Conservation (phyloP, 2,797 vertebrate species). For the Sorex maritimensis region DNA sequence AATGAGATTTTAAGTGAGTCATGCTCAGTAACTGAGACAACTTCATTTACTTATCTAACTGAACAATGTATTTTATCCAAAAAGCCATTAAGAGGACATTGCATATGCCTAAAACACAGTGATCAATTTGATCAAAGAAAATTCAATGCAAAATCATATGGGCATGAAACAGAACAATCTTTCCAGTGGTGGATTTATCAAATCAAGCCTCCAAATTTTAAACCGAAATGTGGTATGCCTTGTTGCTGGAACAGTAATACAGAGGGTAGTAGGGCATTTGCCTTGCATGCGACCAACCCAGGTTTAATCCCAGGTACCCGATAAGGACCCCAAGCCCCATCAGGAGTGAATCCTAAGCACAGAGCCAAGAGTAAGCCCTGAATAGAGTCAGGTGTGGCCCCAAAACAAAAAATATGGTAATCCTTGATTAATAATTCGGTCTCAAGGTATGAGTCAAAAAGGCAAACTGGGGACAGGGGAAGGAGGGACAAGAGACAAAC, state of each 20-base stretch:
- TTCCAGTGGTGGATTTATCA: constrained; percentile 49
- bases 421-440: background rate
- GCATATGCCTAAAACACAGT: constrained; percentile 73
- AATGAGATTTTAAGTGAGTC: constrained; percentile 82
- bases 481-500: background rate
- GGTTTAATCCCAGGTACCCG: too few species aligned
- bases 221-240: background rate
- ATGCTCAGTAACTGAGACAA: constrained; percentile 68
- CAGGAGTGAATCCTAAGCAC: too few species aligned
- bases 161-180: constrained; percentile 47
- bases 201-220: constrained; percentile 49
- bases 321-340: too few species aligned
- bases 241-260: background rate
- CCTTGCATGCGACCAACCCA: too few species aligned
- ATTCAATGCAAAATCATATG: constrained; percentile 71
- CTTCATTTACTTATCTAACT: constrained; percentile 82
- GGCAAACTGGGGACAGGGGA: background rate
- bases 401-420: background rate
- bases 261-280: too few species aligned
- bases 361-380: too few species aligned
- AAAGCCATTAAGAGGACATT: constrained; percentile 67
- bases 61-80: constrained; percentile 79
- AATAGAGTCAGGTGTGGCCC: too few species aligned
- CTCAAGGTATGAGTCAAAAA: constrained; percentile 47
- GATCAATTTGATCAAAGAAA: constrained; percentile 80